Conservation (phyloP, 2,113 vertebrate species). For the Spermophilus dauricus region DNA sequence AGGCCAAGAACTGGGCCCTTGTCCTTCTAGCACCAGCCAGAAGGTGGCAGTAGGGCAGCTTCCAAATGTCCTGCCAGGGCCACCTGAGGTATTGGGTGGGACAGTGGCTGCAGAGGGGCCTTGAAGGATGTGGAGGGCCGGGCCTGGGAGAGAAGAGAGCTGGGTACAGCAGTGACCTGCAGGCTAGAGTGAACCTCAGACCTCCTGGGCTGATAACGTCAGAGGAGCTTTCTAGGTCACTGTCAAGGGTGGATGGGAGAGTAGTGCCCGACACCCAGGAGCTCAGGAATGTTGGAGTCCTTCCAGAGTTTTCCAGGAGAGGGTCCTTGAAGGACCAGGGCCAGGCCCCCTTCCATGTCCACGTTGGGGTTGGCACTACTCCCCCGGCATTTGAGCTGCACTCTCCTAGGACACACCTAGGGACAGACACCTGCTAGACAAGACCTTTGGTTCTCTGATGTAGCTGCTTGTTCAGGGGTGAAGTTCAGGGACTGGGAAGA, state of each 20-base stretch:
- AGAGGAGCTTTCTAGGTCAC: not conserved
- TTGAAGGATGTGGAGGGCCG: not conserved
- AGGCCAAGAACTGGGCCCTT: not conserved
- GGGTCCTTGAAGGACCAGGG: not conserved
- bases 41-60: slow-evolving; percentile 38
- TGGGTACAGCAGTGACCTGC: not conserved
- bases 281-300: not conserved
- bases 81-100: not conserved
- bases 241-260: not conserved
- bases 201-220: not conserved
- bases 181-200: not conserved
- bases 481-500: not conserved
- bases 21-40: slow-evolving; percentile 44
- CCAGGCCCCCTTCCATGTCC: not conserved
- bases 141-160: not conserved
- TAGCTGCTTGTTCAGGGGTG: not conserved
- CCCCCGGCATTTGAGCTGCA: not conserved
- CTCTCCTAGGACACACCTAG: not conserved
- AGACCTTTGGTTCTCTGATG: too few relatives aligned
- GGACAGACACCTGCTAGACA: not conserved
- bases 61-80: not conserved
- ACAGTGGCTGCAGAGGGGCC: not conserved
- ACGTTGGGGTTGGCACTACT: not conserved
- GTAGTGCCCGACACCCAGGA: not conserved
- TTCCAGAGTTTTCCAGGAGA: not conserved